Evolutionary conservation across 2,888 invertebrate genomes (phyloP).

Genomic region (Emmelina monodactyla): DNA sequence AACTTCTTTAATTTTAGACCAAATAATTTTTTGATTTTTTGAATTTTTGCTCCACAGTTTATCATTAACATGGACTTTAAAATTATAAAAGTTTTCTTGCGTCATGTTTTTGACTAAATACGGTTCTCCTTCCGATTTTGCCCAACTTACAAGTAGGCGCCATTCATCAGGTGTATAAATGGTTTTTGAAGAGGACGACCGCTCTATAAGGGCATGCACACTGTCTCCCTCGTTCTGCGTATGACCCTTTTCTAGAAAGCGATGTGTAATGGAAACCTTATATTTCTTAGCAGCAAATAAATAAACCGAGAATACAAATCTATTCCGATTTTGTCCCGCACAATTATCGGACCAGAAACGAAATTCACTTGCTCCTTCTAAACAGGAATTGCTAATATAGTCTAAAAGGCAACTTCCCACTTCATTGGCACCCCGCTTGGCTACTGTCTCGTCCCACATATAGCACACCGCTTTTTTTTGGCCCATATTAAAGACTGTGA

Average conservation of each 20-base stretch:
- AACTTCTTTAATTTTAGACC: not conserved
- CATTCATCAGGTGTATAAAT: constrained; percentile 7
- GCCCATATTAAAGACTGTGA: too few species aligned
- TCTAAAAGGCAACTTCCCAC: too few species aligned
- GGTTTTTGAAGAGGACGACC: constrained; percentile 3
- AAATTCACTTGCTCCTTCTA: too few species aligned
- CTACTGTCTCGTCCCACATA: too few species aligned
- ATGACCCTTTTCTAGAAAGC: constrained; percentile 10
- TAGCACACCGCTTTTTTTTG: too few species aligned
- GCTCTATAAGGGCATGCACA: constrained; percentile 10
- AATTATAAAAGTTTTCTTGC: constrained; percentile 7
- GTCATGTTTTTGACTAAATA: constrained; percentile 9
- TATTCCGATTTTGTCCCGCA: constrained; percentile 14
- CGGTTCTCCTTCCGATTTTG: constrained; percentile 4
- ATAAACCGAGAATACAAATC: constrained; percentile 12
- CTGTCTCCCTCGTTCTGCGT: constrained; percentile 10
- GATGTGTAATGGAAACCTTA: constrained; percentile 2
- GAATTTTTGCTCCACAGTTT: constrained; percentile 1
- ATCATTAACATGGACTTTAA: constrained; percentile 2
- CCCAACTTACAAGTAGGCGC: constrained; percentile 4
- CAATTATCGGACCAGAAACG: too few species aligned
- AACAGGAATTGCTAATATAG: too few species aligned
- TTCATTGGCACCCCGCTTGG: too few species aligned
- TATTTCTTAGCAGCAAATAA: constrained; percentile 1
- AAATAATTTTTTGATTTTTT: constrained; percentile 2